Evolutionary conservation across 2,113 vertebrate species (phyloP).

Genomic region (Gnathonemus longibarbis): DNA sequence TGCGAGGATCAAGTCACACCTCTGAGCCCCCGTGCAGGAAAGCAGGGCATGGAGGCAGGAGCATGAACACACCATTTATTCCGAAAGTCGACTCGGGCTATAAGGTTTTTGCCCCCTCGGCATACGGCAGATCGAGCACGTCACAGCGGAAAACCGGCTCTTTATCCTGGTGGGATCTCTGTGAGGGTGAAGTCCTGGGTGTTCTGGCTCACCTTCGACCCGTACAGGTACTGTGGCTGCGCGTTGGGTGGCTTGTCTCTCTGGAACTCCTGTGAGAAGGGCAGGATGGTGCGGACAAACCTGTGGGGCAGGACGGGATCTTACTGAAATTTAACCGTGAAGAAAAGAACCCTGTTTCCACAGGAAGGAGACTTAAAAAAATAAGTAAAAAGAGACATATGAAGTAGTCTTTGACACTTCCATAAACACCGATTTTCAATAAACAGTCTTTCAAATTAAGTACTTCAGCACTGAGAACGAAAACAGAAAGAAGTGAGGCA

Average conservation of each 20-base stretch:
- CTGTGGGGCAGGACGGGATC: slow-evolving; percentile 41
- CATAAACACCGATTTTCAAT: not conserved
- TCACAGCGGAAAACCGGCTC: not conserved
- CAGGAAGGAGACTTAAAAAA: not conserved
- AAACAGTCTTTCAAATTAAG: not conserved
- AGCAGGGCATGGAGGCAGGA: not conserved
- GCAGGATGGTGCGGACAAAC: slow-evolving; percentile 78
- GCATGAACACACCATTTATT: not conserved
- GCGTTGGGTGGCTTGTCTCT: slow-evolving; percentile 84
- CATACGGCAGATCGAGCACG: not conserved
- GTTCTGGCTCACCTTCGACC: slow-evolving; percentile 67
- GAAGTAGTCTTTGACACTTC: not conserved
- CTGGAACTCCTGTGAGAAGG: slow-evolving; percentile 83
- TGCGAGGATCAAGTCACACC: not conserved
- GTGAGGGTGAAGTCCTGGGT: not conserved
- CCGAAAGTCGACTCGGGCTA: not conserved
- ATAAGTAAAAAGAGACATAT: not conserved
- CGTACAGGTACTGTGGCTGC: slow-evolving; percentile 78
- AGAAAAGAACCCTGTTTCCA: not conserved
- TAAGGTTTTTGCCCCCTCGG: not conserved
- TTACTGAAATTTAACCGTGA: not conserved
- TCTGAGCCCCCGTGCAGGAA: not conserved
- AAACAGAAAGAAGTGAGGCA: not conserved
- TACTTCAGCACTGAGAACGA: not conserved
- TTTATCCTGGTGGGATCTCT: not conserved